Conservation (phyloP, 2,113 vertebrate species). For the Melierax canorus region DNA sequence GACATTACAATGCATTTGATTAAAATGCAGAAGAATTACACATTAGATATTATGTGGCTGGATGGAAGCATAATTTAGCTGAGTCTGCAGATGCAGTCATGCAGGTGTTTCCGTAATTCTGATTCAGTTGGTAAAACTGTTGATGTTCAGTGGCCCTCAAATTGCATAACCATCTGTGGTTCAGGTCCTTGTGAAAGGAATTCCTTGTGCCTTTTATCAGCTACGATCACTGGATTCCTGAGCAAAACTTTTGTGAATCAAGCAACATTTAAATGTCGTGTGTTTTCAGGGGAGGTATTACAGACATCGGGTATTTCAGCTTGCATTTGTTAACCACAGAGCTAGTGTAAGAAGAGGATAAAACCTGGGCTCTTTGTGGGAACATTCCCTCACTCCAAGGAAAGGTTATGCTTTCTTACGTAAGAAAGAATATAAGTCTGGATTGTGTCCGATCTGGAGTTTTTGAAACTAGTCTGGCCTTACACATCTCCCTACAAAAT, state of each 20-base stretch:
- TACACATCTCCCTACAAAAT: neutral
- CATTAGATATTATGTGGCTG: constrained; percentile 34
- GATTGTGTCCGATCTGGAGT: neutral
- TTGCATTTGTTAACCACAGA: neutral
- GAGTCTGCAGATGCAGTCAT: constrained; percentile 64
- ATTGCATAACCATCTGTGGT: constrained; percentile 37
- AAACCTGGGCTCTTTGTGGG: neutral
- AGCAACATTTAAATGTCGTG: neutral
- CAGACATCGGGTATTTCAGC: neutral
- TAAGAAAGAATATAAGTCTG: neutral
- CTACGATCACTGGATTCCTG: neutral
- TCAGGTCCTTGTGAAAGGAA: constrained; percentile 40
- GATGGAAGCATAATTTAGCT: constrained; percentile 33
- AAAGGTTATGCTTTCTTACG: neutral
- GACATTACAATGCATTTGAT: constrained; percentile 44
- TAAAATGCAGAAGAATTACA: constrained; percentile 54
- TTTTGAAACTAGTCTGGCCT: neutral
- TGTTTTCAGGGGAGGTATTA: neutral
- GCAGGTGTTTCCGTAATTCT: constrained; percentile 54
- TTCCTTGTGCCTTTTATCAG: constrained; percentile 37
- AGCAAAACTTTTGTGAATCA: constrained; percentile 9
- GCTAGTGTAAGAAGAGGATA: neutral
- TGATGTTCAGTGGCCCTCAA: constrained; percentile 46
- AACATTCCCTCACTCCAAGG: neutral
- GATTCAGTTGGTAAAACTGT: constrained; percentile 26